A percentile compares a stretch with the other conserved stretches of the same genome.
Evolutionary conservation across 2,888 invertebrate species (phyloP).

Genomic region (Tenodera sinensis): DNA sequence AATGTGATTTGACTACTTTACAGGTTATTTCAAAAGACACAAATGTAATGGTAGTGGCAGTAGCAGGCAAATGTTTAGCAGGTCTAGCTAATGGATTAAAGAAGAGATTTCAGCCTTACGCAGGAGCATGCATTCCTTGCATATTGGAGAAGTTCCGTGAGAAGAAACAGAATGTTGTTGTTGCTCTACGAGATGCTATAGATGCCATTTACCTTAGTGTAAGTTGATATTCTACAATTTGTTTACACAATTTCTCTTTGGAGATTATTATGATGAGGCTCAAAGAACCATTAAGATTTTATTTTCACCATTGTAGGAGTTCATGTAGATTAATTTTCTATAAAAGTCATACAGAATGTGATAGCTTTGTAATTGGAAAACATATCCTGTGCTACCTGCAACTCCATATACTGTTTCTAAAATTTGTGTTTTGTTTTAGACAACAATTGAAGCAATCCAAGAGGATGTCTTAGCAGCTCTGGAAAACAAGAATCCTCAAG

Average conservation of each 20-base stretch:
- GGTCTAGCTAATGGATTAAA: constrained; percentile 82
- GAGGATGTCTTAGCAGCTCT: constrained; percentile 85
- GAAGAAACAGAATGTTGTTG: constrained; percentile 88
- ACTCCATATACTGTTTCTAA: too few species aligned
- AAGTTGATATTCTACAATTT: constrained; percentile 41
- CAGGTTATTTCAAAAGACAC: constrained; percentile 89
- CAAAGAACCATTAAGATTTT: too few species aligned
- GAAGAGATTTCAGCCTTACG: constrained; percentile 81
- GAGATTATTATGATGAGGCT: too few species aligned
- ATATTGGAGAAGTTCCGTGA: constrained; percentile 96
- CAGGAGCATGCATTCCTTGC: constrained; percentile 68
- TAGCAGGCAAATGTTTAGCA: constrained; percentile 79
- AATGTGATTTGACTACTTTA: constrained; percentile 24
- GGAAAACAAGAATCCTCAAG: constrained; percentile 86
- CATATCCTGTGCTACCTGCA: too few species aligned
- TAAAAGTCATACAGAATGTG: too few species aligned
- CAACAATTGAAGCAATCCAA: constrained; percentile 74
- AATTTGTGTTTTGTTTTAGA: constrained; percentile 51
- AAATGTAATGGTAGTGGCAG: constrained; percentile 88
- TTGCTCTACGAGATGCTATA: constrained; percentile 80
- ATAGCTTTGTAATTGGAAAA: too few species aligned
- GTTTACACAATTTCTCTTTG: not conserved
- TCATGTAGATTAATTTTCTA: too few species aligned
- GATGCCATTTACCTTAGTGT: constrained; percentile 83
- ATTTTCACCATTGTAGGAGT: too few species aligned